Evolutionary conservation across 2,113 vertebrate genomes (phyloP).

Genomic region (Cyanistes caeruleus): DNA sequence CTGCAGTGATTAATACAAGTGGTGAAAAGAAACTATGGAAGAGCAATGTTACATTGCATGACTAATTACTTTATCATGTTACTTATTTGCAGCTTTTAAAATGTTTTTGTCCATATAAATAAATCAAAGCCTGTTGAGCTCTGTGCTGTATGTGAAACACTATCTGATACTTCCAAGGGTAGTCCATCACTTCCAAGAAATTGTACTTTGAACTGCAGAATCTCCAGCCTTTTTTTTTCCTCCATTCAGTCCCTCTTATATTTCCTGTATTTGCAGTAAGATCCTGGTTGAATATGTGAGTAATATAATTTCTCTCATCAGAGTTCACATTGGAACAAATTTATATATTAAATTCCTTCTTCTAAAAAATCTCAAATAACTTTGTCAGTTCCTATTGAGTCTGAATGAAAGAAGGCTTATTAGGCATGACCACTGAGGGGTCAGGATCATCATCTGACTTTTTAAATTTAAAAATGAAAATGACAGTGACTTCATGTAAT

Average conservation of each 20-base stretch:
- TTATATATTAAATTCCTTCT: not conserved
- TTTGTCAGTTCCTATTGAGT: not conserved
- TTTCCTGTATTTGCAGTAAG: not conserved
- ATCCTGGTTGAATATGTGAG: not conserved
- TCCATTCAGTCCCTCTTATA: not conserved
- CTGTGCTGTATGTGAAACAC: not conserved
- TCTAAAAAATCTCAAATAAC: not conserved
- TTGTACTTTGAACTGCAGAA: not conserved
- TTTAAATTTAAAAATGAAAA: not conserved
- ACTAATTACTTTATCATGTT: conserved; percentile 66
- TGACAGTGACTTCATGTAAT: not conserved
- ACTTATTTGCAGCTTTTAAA: conserved; percentile 68
- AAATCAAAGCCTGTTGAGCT: conserved; percentile 53
- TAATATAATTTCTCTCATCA: not conserved
- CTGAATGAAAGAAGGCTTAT: not conserved
- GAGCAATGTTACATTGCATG: conserved; percentile 42
- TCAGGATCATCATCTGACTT: not conserved
- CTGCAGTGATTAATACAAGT: conserved; percentile 66
- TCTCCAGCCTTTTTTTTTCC: not conserved
- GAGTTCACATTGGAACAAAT: not conserved
- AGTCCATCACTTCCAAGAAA: not conserved
- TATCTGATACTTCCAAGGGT: not conserved
- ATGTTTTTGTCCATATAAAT: conserved; percentile 62
- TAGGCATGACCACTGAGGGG: not conserved
- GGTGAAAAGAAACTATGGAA: conserved; percentile 72